These are phyloP conservation scores for Sinonovacula constricta DNA, from an alignment of 1,140 invertebrate species.

Conservation along the genomic window DNA sequence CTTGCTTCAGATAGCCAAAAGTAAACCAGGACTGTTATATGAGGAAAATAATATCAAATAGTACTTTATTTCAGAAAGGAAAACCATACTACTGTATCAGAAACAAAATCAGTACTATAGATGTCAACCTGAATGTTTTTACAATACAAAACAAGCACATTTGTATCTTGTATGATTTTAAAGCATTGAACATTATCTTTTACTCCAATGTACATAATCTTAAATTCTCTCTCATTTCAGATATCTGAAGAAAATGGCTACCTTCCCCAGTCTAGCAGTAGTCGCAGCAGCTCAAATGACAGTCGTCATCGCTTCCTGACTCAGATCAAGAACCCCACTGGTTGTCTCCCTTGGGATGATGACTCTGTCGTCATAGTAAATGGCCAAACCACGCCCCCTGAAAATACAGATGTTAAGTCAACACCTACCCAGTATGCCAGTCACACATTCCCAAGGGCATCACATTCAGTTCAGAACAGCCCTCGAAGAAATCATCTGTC, in stretches of 20 bases:
- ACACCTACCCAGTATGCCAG: constrained; percentile 24
- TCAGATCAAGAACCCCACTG: constrained; percentile 33
- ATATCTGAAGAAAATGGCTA: constrained; percentile 29
- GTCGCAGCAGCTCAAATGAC: constrained; percentile 23
- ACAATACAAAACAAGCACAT: no score
- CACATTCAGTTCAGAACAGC: constrained; percentile 54
- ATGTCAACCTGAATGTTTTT: no score
- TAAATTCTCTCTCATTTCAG: no score
- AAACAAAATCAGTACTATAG: no score
- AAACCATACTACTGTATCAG: no score
- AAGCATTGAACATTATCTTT: no score
- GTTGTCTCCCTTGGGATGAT: constrained; percentile 68
- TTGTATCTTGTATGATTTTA: no score
- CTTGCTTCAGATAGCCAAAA: no score
- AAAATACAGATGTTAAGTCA: neutral
- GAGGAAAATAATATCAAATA: no score
- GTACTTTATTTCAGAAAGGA: no score
- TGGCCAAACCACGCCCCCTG: neutral
- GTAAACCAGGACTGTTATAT: no score
- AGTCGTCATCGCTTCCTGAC: constrained; percentile 31
- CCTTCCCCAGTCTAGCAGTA: neutral
- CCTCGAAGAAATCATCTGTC: constrained; percentile 60
- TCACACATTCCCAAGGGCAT: constrained; percentile 49
- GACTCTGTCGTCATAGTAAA: constrained; percentile 67
- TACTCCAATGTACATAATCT: no score